Conservation (phyloP, 2,888 invertebrate species). For the Pocota personata region DNA sequence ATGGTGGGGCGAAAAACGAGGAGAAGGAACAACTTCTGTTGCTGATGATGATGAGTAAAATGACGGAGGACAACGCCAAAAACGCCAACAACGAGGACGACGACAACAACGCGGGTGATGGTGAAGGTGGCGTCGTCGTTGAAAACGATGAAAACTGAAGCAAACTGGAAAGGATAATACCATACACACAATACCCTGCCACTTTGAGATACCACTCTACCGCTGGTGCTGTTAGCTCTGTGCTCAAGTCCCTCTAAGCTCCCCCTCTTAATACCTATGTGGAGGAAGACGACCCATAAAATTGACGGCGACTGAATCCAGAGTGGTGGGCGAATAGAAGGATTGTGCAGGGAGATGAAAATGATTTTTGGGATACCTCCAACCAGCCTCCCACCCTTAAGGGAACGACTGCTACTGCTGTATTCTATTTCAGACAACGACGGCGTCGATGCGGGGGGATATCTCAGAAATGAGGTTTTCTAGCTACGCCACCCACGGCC, state of each 20-base stretch:
- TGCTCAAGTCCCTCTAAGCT: slow-evolving; percentile 49
- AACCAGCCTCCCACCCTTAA: slow-evolving; percentile 14
- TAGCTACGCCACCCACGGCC: slow-evolving; percentile 38
- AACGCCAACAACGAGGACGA: not conserved
- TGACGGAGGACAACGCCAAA: slow-evolving; percentile 55
- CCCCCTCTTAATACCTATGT: slow-evolving; percentile 17
- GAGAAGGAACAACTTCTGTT: slow-evolving; percentile 58
- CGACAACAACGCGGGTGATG: not conserved
- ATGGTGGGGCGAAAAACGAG: slow-evolving; percentile 7
- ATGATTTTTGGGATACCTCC: slow-evolving; percentile 62
- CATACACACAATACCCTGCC: slow-evolving; percentile 64
- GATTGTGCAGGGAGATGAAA: slow-evolving; percentile 68
- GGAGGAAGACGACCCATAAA: slow-evolving; percentile 67
- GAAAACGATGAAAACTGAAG: slow-evolving; percentile 43
- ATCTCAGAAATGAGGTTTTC: slow-evolving; percentile 66
- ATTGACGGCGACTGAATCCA: slow-evolving; percentile 65
- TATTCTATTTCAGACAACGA: slow-evolving; percentile 60
- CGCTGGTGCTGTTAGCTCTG: not conserved
- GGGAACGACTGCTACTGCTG: slow-evolving; percentile 40
- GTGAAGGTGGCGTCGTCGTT: not conserved
- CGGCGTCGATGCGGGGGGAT: slow-evolving; percentile 7
- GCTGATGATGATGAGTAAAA: slow-evolving; percentile 70
- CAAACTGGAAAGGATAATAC: slow-evolving; percentile 68
- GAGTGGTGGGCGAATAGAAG: slow-evolving; percentile 53
- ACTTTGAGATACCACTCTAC: slow-evolving; percentile 63